Percentiles rank a stretch among this genome's conserved stretches.
phyloP scores from a whole-genome alignment of 2,888 invertebrate species.

The Prionchulus punctatus region DNA sequence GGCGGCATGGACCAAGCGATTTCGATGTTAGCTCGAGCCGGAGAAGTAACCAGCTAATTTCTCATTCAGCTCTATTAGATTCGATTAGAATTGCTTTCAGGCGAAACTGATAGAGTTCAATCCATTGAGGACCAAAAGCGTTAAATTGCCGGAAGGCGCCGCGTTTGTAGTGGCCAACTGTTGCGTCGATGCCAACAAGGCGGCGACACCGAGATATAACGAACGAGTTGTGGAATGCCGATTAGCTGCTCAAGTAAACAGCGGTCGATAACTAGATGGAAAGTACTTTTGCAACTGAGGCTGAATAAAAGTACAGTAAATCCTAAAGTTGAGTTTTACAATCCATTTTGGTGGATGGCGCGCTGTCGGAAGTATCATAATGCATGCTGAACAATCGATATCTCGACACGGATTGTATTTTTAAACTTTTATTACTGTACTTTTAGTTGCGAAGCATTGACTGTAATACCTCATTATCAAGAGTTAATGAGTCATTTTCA shows the following conservation, averaged over 20 bases:
- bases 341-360: no score
- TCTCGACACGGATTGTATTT: no score
- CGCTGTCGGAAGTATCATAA: no score
- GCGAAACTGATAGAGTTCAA: conserved; percentile 81
- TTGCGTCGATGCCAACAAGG: conserved; percentile 65
- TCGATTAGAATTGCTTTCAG: conserved; percentile 18
- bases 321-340: no score
- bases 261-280: no score
- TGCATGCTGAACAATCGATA: no score
- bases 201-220: conserved; percentile 73
- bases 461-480: no score
- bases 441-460: no score
- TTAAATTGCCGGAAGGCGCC: conserved; percentile 62
- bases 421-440: no score
- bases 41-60: conserved; percentile 30
- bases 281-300: no score
- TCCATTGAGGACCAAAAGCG: conserved; percentile 58
- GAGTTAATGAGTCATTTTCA: neutral
- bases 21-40: conserved; percentile 60
- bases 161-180: conserved; percentile 87
- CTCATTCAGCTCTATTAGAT: no score
- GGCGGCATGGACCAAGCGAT: conserved; percentile 99
- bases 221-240: conserved; percentile 83
- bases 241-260: conserved; percentile 65
- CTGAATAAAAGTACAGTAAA: no score